These are phyloP conservation scores for Yponomeuta plumbellus DNA, from an alignment of 2,888 invertebrate species.

Conservation along the genomic window DNA sequence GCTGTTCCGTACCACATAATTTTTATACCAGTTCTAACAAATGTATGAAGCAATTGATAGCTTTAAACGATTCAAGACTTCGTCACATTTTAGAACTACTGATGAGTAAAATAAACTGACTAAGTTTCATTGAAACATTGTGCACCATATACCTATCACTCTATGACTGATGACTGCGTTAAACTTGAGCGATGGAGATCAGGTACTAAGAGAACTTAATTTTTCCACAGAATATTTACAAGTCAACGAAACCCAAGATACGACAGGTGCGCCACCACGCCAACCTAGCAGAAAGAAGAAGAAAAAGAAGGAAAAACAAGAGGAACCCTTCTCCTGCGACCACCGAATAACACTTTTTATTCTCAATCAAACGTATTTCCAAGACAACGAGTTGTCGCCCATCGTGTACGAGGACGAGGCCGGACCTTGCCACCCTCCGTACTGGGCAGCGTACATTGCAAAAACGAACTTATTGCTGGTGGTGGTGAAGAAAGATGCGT, in stretches of 20 bases:
- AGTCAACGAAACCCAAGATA: slow-evolving; percentile 24
- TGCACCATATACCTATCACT: not conserved
- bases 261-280: slow-evolving; percentile 39
- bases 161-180: not conserved
- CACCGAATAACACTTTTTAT: slow-evolving; percentile 82
- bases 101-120: too few relatives aligned
- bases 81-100: too few relatives aligned
- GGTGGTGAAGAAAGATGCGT: slow-evolving; percentile 75
- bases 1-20: too few relatives aligned
- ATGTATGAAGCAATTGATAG: too few relatives aligned
- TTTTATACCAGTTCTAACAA: too few relatives aligned
- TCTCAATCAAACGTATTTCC: slow-evolving; percentile 76
- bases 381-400: slow-evolving; percentile 47
- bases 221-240: not conserved
- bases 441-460: slow-evolving; percentile 83
- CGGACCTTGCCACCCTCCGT: slow-evolving; percentile 60
- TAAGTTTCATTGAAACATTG: too few relatives aligned
- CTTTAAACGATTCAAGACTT: too few relatives aligned
- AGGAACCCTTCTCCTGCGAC: slow-evolving; percentile 80
- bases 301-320: slow-evolving; percentile 38
- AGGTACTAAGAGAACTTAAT: not conserved
- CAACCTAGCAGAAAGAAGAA: slow-evolving; percentile 26
- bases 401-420: slow-evolving; percentile 45
- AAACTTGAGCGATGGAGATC: not conserved
- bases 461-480: slow-evolving; percentile 87